These are phyloP conservation scores for Eupithecia tripunctaria DNA, from an alignment of 2,888 invertebrate species.

Conservation along the genomic window DNA sequence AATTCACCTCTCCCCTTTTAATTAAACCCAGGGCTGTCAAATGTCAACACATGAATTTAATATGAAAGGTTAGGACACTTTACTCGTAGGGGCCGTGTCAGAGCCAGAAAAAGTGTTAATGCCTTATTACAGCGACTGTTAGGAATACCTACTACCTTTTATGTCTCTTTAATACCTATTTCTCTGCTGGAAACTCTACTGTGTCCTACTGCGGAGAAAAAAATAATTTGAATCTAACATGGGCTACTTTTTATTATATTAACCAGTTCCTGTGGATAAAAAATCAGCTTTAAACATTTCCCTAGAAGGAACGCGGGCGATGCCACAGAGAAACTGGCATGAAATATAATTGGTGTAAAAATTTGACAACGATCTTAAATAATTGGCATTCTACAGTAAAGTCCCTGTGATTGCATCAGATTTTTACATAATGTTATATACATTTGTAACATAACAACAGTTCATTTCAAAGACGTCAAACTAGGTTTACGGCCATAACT, in stretches of 20 bases:
- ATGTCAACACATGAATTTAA: slow-evolving; percentile 28
- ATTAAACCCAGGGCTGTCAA: slow-evolving; percentile 27
- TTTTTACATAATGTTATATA: background rate
- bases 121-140: background rate
- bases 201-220: background rate
- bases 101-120: background rate
- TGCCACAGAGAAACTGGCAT: too few species aligned
- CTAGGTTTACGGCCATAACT: background rate
- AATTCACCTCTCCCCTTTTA: slow-evolving; percentile 34
- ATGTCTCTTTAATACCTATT: background rate
- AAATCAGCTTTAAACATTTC: too few species aligned
- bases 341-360: background rate
- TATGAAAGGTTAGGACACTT: slow-evolving; percentile 18
- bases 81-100: background rate
- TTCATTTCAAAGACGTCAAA: background rate
- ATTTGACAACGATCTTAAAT: background rate
- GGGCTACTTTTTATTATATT: too few species aligned
- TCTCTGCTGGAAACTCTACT: background rate
- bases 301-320: too few species aligned
- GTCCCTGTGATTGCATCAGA: background rate
- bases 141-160: background rate
- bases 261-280: too few species aligned
- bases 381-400: background rate
- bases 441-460: too few species aligned
- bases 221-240: too few species aligned